phyloP scores from a whole-genome alignment of 2,113 vertebrate genomes.

The Greenwoodochromis staneri region DNA sequence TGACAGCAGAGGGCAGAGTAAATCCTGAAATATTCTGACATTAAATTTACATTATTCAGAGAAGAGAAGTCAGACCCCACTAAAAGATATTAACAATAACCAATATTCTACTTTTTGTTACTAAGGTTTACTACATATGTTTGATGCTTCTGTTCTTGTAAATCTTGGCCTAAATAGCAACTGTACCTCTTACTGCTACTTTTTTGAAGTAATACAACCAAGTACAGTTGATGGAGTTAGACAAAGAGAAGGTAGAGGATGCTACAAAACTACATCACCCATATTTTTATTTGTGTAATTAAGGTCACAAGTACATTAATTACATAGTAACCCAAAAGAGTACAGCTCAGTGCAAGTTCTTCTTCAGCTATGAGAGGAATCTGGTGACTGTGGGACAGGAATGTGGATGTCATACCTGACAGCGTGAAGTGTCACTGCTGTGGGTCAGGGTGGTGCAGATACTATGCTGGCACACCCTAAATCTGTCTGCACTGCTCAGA shows the following conservation, averaged over 20 bases:
- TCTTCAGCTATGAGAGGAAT: not conserved
- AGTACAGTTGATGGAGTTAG: not conserved
- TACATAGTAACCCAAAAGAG: not conserved
- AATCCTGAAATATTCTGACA: not conserved
- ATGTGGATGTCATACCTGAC: conserved; percentile 61
- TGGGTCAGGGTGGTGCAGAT: conserved; percentile 79
- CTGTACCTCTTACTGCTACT: not conserved
- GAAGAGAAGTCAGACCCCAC: not conserved
- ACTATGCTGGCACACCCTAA: conserved; percentile 10
- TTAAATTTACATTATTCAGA: not conserved
- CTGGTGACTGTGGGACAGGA: not conserved
- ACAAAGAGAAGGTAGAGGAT: not conserved
- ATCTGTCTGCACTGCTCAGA: not conserved
- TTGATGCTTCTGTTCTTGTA: not conserved
- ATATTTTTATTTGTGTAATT: not conserved
- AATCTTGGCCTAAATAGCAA: not conserved
- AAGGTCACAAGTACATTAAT: not conserved
- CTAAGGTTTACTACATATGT: not conserved
- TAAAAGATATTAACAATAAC: not conserved
- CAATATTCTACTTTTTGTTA: not conserved
- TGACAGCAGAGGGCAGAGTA: not conserved
- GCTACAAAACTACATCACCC: accelerated
- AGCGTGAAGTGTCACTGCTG: conserved; percentile 62
- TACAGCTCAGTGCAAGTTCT: not conserved
- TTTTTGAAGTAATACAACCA: not conserved